Base-by-base conservation (phyloP, 1,140 invertebrate genomes). In the Formica exsecta region DNA sequence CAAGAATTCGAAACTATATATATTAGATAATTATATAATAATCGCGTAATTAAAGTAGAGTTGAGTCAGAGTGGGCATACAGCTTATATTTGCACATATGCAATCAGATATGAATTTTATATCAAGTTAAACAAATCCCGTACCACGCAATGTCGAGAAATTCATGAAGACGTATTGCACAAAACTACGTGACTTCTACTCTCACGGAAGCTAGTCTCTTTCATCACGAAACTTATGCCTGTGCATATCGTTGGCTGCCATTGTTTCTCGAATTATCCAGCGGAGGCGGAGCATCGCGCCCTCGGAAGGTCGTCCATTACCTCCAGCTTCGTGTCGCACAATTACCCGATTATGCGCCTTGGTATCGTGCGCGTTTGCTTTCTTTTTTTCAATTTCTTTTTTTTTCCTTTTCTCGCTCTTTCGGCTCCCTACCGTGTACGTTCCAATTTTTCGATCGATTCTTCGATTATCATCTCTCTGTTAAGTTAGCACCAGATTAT, bases 241-340 rank as follows among this genome's bases (percentile, higher is more conserved):
- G 29, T 84, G 89, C 89, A 44, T 86, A 84, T 88, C 68, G 74
- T 51, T 57, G 89, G 91, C 92, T 93, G 93, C 94, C 93, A 94
- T 95, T 94, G 94, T 94, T 93, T 94, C 91, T 93, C 86, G 87
- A 93, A 89, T 92, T 91, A 90, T 92, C 90, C 89, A 89, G 87
- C 87, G 90, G 89, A 90, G 94, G 94, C 94, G 94, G 94, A 92
- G 94, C 94, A 89, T 94, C 91, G 93, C 93, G 93, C 94, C 93
- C 94, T 94, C 92, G 86, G 92, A 94, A 94, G 93, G 93, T 94
- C 93, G 92, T 93, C 89, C 92, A 92, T 90, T 89, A 89, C 80
- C 65, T 91, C 90, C 65, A 87, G 48, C 87, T 75, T 88, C 75
- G 84, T 59, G 38, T 61, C 77, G 66, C 79, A 74, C 75, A 85